Evolutionary conservation across 2,888 invertebrate species (phyloP), one percentile per base, ranked within the genome.

Genomic region (Axea sp.): DNA sequence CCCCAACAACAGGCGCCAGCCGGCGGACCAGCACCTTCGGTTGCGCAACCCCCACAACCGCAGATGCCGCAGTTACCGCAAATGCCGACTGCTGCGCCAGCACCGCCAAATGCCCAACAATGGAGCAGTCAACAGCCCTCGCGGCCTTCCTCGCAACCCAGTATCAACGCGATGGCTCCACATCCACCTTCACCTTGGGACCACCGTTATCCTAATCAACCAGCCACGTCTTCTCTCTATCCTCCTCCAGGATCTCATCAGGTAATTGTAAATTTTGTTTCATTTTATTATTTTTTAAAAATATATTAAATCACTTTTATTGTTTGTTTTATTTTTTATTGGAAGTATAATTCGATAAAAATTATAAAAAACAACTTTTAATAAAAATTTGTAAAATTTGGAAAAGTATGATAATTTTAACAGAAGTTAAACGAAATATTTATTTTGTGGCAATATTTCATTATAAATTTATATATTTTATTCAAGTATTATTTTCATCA

Each of bases 161-260:
- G 78, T 64, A 78, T 86, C 57, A 86, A 86, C 45, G 72, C 84
- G 76, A 81, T 86, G 43, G 1, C 65, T 71, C 79, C 84, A 19
- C 87, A 85, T 60, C 80, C 84, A 24, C 84, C 85, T 37, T 78
- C 82, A 24, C 82, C 85, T 26, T 87, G 87, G 87, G 87, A 87
- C 68, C 86, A 85, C 77, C 83, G 86, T 55, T 87, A 86, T 35
- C 74, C 85, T 14, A 86, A 85, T 81, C 87, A 84, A 80, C 81
- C 85, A 51, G 80, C 87, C 33, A 80, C 86, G 57, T 12, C 73
- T 22, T 78, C 86, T 31, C 45, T 65, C 3, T 87, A 87, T 71
- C 79, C 86, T 64, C 78, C 85, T 60, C 83, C 87, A 37, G 84
- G 84, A 76, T 68, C 82, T 59, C 87, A 86, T 77, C 86, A 86